These are phyloP conservation scores for Triplophysa dalaica DNA, from an alignment of 2,113 vertebrate genomes.

Conservation along the genomic window DNA sequence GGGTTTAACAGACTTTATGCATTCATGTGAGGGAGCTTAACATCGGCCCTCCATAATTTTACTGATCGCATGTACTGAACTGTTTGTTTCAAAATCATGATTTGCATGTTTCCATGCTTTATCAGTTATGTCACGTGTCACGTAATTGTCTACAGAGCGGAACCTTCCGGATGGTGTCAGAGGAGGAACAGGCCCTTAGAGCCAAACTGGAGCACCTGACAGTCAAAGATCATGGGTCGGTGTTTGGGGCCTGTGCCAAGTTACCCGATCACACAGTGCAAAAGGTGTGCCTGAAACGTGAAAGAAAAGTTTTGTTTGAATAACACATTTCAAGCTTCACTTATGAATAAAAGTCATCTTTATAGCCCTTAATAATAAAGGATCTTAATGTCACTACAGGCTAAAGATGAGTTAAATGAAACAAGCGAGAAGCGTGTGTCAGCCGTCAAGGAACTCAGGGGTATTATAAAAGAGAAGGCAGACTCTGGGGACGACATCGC, in stretches of 20 bases:
- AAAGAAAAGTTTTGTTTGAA: too few relatives aligned
- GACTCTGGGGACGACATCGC: conserved; percentile 78
- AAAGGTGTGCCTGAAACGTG: conserved; percentile 78
- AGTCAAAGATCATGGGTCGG: conserved; percentile 89
- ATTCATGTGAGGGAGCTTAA: conserved; percentile 74
- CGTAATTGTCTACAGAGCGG: conserved; percentile 75
- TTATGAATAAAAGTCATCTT: not conserved
- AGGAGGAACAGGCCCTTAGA: conserved; percentile 92
- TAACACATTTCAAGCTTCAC: too few relatives aligned
- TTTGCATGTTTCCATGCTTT: conserved; percentile 45
- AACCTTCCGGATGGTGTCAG: conserved; percentile 89
- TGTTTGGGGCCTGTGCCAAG: conserved; percentile 82
- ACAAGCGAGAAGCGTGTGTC: conserved; percentile 80
- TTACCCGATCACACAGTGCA: conserved; percentile 88
- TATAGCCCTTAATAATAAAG: not conserved
- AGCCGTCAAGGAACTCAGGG: conserved; percentile 80
- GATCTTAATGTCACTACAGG: conserved; percentile 68
- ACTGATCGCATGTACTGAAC: conserved; percentile 60
- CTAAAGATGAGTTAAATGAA: conserved; percentile 95
- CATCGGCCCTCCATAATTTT: conserved; percentile 59
- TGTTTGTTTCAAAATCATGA: conserved; percentile 32
- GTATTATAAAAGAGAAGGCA: conserved; percentile 80
- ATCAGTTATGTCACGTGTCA: not conserved
- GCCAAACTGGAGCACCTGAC: conserved; percentile 89
- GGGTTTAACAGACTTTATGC: conserved; percentile 60